Evolutionary conservation across 2,113 vertebrate genomes (phyloP).

Genomic region (Ceyx melanurus): DNA sequence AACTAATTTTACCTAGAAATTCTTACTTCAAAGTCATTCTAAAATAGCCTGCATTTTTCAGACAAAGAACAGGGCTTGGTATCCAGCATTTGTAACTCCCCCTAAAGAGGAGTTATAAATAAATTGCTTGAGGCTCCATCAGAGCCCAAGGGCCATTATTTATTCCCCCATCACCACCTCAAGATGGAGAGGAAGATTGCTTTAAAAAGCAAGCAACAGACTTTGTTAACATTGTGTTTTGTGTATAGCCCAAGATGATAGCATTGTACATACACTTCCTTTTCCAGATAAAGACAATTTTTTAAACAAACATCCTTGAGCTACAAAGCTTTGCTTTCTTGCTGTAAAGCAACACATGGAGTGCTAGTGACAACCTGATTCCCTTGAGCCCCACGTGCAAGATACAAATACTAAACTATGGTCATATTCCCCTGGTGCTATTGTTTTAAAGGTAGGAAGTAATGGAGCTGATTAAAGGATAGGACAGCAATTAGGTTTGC

Average conservation of each 20-base stretch:
- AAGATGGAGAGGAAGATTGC: background rate
- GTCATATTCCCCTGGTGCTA: background rate
- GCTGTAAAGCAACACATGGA: background rate
- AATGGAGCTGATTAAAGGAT: background rate
- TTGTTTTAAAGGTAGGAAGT: background rate
- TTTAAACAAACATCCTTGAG: conserved; percentile 68
- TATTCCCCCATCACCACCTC: background rate
- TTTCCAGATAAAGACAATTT: conserved; percentile 44
- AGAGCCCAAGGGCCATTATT: background rate
- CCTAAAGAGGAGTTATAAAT: background rate
- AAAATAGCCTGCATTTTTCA: background rate
- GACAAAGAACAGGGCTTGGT: background rate
- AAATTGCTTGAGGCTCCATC: background rate
- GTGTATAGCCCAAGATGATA: conserved; percentile 19
- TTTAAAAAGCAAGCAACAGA: background rate
- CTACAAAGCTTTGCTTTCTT: conserved; percentile 23
- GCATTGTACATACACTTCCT: conserved; percentile 65
- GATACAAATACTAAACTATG: background rate
- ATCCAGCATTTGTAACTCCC: background rate
- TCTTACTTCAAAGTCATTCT: background rate
- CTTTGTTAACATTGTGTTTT: conserved; percentile 13
- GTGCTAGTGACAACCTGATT: background rate
- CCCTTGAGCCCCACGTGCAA: background rate
- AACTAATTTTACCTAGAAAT: background rate
- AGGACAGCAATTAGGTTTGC: background rate